Evolutionary conservation across 35 echinoderm and acorn worm species (phyloP).

Genomic region (Ophiothrix spiculata): DNA sequence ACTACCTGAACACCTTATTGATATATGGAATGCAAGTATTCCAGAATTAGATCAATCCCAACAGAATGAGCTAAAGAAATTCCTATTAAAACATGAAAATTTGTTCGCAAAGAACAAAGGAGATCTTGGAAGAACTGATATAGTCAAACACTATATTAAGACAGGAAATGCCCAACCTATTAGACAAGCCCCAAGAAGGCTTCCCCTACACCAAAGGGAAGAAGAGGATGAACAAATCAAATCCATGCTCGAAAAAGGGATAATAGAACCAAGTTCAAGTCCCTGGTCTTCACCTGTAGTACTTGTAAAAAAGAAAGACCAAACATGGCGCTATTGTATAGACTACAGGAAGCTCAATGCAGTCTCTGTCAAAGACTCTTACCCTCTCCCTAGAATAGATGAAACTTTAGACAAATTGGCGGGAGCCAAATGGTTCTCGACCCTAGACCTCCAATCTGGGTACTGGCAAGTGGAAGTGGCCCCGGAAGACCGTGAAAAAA

Average conservation of each 20-base stretch:
- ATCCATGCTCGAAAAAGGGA: slow-evolving; percentile 28
- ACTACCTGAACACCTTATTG: slow-evolving; percentile 22
- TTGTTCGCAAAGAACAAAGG: slow-evolving; percentile 26
- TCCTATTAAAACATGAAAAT: slow-evolving; percentile 37
- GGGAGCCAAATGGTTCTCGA: slow-evolving; percentile 13
- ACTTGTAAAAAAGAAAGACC: slow-evolving; percentile 50
- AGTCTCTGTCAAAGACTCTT: background rate
- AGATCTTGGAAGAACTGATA: slow-evolving; percentile 42
- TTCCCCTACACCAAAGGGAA: slow-evolving; percentile 17
- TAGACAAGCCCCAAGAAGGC: slow-evolving; percentile 16
- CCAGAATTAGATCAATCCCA: background rate
- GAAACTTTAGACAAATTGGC: slow-evolving; percentile 1
- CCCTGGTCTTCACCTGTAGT: slow-evolving; percentile 60
- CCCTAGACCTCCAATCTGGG: slow-evolving; percentile 5
- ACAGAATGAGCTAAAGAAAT: background rate
- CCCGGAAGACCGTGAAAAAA: slow-evolving; percentile 18
- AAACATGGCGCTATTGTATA: slow-evolving; percentile 27
- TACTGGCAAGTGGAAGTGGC: slow-evolving; percentile 52
- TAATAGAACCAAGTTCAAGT: slow-evolving; percentile 45
- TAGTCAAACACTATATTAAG: slow-evolving; percentile 52
- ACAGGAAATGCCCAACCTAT: slow-evolving; percentile 32
- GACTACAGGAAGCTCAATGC: slow-evolving; percentile 33
- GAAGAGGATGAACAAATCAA: slow-evolving; percentile 29
- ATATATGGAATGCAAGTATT: slow-evolving; percentile 4
- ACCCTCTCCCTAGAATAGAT: background rate